These are phyloP conservation scores for Peromyscus aztecus DNA, from an alignment of 2,797 vertebrate species.

Conservation along the genomic window DNA sequence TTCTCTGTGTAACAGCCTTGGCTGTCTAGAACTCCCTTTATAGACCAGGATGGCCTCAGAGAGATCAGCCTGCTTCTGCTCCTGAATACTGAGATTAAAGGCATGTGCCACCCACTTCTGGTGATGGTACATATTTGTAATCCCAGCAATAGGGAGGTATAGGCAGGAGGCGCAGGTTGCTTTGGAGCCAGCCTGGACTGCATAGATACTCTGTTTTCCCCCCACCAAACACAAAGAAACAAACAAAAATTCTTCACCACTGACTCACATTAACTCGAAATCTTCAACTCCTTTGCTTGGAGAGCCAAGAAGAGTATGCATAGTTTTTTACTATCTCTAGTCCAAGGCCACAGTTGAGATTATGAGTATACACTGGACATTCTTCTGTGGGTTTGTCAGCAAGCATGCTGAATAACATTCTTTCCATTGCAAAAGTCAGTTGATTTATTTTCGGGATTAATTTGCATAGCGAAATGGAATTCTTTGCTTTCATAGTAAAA, in stretches of 20 bases:
- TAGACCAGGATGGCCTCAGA: background rate
- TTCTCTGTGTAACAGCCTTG: background rate
- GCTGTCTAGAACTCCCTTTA: background rate
- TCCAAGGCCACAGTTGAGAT: background rate
- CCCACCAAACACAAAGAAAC: background rate
- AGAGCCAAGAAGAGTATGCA: background rate
- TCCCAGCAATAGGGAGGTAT: background rate
- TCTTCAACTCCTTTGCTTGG: background rate
- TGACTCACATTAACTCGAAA: background rate
- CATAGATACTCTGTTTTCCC: background rate
- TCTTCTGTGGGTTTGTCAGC: background rate
- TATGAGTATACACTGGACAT: background rate
- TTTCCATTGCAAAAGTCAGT: background rate
- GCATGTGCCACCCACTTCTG: background rate
- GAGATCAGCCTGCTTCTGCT: background rate
- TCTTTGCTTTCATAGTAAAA: conserved; percentile 51
- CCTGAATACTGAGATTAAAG: background rate
- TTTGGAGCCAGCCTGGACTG: background rate
- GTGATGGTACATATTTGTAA: background rate
- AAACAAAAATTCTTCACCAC: conserved; percentile 11
- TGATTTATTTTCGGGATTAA: conserved; percentile 40
- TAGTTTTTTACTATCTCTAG: background rate
- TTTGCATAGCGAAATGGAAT: conserved; percentile 57
- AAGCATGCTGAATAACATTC: conserved; percentile 14
- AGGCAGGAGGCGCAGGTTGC: background rate